Percentiles rank a stretch among this genome's conserved stretches.
phyloP scores from a whole-genome alignment of 2,888 invertebrate species.

The Agonopterix alstromeriana region DNA sequence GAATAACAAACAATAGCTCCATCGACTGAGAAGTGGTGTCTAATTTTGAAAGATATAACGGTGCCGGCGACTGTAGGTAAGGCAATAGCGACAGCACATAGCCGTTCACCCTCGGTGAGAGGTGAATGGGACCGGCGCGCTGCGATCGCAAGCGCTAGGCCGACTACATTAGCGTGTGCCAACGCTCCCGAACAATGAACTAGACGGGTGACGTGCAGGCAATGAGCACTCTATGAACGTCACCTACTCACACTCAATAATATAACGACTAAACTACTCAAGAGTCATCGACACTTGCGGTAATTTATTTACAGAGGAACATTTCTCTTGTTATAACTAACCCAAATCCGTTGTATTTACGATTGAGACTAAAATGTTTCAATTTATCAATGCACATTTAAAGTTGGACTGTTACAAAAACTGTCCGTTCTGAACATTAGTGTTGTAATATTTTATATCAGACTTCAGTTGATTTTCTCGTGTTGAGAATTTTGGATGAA shows the following conservation, averaged over 20 bases:
- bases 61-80: slow-evolving; percentile 10
- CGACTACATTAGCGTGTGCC: slow-evolving; percentile 65
- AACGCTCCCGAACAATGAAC: slow-evolving; percentile 71
- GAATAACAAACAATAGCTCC: neutral
- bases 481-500: too few species aligned
- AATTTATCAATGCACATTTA: too few species aligned
- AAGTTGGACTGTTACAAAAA: neutral
- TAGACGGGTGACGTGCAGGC: slow-evolving; percentile 49
- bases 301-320: neutral
- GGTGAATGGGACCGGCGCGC: slow-evolving; percentile 65
- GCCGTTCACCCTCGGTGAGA: slow-evolving; percentile 70
- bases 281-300: slow-evolving; percentile 14
- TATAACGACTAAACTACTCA: slow-evolving; percentile 15
- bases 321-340: too few species aligned
- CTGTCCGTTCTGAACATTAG: neutral
- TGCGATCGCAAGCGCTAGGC: slow-evolving; percentile 52
- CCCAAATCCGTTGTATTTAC: too few species aligned
- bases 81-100: slow-evolving; percentile 20
- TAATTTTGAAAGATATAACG: slow-evolving; percentile 10
- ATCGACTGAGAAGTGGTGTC: neutral
- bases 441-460: neutral
- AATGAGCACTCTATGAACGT: slow-evolving; percentile 18
- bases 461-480: too few species aligned
- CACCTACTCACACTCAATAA: slow-evolving; percentile 28
- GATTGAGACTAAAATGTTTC: too few species aligned